Evolutionary conservation across 2,888 invertebrate species (phyloP).

Genomic region (Venusia cambrica): DNA sequence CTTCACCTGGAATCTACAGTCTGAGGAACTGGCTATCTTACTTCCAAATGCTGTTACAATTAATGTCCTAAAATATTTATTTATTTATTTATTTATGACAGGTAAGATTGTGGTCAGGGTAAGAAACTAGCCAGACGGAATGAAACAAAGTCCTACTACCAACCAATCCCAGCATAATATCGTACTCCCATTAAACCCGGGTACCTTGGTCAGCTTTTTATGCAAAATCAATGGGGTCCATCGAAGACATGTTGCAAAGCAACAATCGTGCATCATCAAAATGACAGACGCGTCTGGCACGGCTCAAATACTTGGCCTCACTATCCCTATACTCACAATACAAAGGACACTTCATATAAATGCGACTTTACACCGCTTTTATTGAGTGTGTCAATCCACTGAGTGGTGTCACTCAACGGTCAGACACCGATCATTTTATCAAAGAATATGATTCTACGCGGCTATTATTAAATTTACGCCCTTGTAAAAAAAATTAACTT

Average conservation of each 20-base stretch:
- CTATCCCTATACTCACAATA: constrained; percentile 38
- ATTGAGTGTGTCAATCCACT: constrained; percentile 56
- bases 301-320: constrained; percentile 15
- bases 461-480: constrained; percentile 50
- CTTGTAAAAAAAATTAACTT: constrained; percentile 46
- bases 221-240: too few relatives aligned
- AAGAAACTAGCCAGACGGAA: too few relatives aligned
- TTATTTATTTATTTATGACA: too few relatives aligned
- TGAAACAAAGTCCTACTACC: too few relatives aligned
- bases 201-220: too few relatives aligned
- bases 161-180: too few relatives aligned
- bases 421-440: constrained; percentile 58
- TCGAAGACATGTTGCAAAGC: constrained; percentile 35
- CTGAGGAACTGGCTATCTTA: too few relatives aligned
- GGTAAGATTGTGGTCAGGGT: too few relatives aligned
- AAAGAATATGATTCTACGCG: constrained; percentile 45
- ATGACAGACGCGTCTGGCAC: constrained; percentile 20
- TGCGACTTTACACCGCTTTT: constrained; percentile 51
- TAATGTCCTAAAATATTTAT: too few relatives aligned
- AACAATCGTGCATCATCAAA: constrained; percentile 22
- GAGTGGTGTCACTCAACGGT: constrained; percentile 70
- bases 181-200: too few relatives aligned
- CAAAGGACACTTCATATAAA: constrained; percentile 54
- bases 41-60: too few relatives aligned
- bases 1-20: too few relatives aligned